Base-by-base conservation (phyloP, 2,888 invertebrate species). In the Athripsodes cinereus region DNA sequence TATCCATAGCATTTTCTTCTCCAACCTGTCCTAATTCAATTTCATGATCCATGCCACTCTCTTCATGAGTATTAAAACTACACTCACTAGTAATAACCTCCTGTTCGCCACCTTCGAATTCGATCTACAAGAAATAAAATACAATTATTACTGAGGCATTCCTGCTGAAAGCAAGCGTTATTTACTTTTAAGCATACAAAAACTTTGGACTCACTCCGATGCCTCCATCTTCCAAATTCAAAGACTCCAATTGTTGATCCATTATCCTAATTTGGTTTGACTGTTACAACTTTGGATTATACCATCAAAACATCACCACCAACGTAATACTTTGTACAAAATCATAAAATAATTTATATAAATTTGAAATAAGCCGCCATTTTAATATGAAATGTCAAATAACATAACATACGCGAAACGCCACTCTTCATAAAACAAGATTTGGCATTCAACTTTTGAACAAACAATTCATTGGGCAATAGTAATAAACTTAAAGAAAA, bases 331-430 rank as follows among this genome's bases (percentile, higher is more conserved):
- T 46, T 10, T 47, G 6, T 47, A 20, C 47, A 20, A 47, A 19
- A 34, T 52, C 50, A 46, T 50, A 31, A 31, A 55, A 44, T 22
- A 46, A 59, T 44, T 48, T 48, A n/a, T 22, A 49, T 31, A 52
- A 18, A 61, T 62, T 79, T 69, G 77, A 79, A 79, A 70, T 76
- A 72, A 73, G 74, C 79, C 79, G 79, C 79, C 78, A 79, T 79
- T 76, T 75, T 77, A 75, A 22, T 50, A 53, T 49, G 26, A 66
- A 69, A 70, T 76, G 76, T 76, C 78, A 78, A 76, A 75, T 68
- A 64, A 58, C 61, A 66, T 62, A 62, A 55, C 63, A 58, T 53
- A 64, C 57, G 58, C 59, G 47, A 62, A 26, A 57, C 59, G 52
- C 55, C 53, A 62, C 58, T 46, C 52, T 58, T 26, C 51, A 21